These are phyloP conservation scores for Acyrthosiphon pisum DNA, from an alignment of 1,140 invertebrate genomes.

Conservation along the genomic window DNA sequence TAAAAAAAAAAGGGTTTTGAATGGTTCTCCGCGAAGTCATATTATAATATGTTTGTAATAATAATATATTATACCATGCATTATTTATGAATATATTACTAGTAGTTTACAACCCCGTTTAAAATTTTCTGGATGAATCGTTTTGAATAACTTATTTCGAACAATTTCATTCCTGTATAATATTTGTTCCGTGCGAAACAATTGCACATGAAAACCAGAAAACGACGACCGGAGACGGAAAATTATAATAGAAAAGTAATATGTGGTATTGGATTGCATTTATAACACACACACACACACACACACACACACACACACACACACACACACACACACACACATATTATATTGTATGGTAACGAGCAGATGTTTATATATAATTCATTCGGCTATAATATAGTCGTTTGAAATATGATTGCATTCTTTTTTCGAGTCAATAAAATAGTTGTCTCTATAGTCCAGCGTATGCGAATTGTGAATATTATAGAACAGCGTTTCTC, in stretches of 20 bases:
- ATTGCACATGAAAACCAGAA: not conserved
- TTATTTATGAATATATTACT: conserved; percentile 31
- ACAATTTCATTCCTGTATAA: not conserved
- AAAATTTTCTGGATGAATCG: conserved; percentile 36
- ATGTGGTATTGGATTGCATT: not conserved
- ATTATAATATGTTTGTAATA: not conserved
- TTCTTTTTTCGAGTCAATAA: not conserved
- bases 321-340: no score
- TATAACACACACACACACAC: not conserved
- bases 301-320: no score
- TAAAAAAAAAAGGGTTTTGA: conserved; percentile 21
- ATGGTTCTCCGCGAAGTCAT: not conserved
- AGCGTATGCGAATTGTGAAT: no score
- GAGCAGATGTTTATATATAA: not conserved
- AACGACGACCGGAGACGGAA: conserved; percentile 20
- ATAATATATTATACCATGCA: not conserved
- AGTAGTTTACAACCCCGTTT: conserved; percentile 19
- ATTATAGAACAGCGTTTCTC: no score
- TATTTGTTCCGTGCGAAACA: not conserved
- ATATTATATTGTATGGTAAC: not conserved
- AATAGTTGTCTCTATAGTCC: not conserved
- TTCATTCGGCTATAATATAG: not conserved
- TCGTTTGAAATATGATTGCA: not conserved
- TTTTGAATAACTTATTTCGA: conserved; percentile 18
- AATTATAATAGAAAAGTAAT: conserved; percentile 20